These are phyloP conservation scores for Ornithoptera alexandrae DNA, from an alignment of 2,888 invertebrate species.

Conservation along the genomic window DNA sequence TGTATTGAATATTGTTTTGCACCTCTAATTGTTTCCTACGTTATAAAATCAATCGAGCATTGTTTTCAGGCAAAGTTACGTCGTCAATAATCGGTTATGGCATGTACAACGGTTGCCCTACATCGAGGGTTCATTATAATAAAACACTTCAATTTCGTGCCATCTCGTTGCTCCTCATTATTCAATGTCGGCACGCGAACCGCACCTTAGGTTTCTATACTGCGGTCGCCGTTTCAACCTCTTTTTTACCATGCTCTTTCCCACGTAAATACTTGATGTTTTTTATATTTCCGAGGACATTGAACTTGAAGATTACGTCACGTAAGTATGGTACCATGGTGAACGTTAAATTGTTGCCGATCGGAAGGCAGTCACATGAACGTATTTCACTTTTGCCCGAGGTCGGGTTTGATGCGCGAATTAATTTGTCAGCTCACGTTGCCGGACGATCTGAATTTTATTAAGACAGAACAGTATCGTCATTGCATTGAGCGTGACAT, in stretches of 20 bases:
- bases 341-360: conserved; percentile 10
- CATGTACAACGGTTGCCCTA: conserved; percentile 61
- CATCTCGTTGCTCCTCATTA: conserved; percentile 63
- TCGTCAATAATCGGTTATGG: conserved; percentile 49
- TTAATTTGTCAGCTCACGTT: conserved; percentile 20
- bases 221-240: conserved; percentile 33
- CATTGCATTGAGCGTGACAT: conserved; percentile 31
- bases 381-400: conserved; percentile 29
- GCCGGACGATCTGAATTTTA: conserved; percentile 26
- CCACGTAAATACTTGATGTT: conserved; percentile 31
- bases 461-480: conserved; percentile 26
- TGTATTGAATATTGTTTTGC: conserved; percentile 33
- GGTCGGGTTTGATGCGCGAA: conserved; percentile 20
- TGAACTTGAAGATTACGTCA: conserved; percentile 27
- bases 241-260: conserved; percentile 32
- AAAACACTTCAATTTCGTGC: conserved; percentile 64
- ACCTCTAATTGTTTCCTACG: conserved; percentile 49
- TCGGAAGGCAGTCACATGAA: conserved; percentile 15
- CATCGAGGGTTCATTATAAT: conserved; percentile 60
- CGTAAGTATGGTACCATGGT: conserved; percentile 8
- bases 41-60: conserved; percentile 59
- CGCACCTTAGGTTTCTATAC: conserved; percentile 48
- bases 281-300: conserved; percentile 14
- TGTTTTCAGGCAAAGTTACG: conserved; percentile 52
- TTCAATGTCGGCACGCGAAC: conserved; percentile 71